Base-by-base conservation (phyloP, 2,797 vertebrate genomes). In the Danio choprae region DNA sequence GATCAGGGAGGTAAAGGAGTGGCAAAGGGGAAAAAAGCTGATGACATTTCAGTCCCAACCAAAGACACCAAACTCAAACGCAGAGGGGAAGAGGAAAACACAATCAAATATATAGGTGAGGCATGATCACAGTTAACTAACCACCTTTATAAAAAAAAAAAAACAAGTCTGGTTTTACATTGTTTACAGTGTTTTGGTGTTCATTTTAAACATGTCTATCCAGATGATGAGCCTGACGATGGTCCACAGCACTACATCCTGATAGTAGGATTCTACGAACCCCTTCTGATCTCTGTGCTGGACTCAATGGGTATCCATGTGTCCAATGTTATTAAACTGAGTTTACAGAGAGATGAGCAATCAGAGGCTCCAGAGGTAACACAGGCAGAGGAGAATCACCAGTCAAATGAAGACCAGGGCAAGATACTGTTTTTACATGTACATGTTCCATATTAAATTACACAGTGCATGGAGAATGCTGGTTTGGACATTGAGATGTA, bases 221-320 rank as follows among this genome's bases (percentile, higher is more conserved):
- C 88, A 99, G 98, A 97, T 65, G 97, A 99, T 80, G 97, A 98
- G 88, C 98, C 98, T 78, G 94, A 94, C 6, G 94, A 95, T 51
- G 98, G 97, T 68, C 95, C 96, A 73, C 94, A 99, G 44, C 93
- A 93, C 86, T 99, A 98, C 87, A 86, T 98, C 85, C 89, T 99
- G 70, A 86, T 98, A n/a, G 70, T 94, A 84, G 96, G 95, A 75
- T 97, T 99, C 85, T 83, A 94, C 72, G 91, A 94, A 83, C 94
- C 93, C 12, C 92, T 93, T 67, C 88, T 99, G 13, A 85, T 98
- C 60, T 84, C 82, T 0, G 88, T 93, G 9, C 92, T 99, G 72
- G 88, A 91, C 64, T 90, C 93, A 1, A 87, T 98, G 48, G 95
- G 95, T 11, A 84, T 99, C 50, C 91, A 92, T 12, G 87, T 98